Conservation (phyloP, 2,797 vertebrate genomes). For the Sciurus carolinensis region DNA sequence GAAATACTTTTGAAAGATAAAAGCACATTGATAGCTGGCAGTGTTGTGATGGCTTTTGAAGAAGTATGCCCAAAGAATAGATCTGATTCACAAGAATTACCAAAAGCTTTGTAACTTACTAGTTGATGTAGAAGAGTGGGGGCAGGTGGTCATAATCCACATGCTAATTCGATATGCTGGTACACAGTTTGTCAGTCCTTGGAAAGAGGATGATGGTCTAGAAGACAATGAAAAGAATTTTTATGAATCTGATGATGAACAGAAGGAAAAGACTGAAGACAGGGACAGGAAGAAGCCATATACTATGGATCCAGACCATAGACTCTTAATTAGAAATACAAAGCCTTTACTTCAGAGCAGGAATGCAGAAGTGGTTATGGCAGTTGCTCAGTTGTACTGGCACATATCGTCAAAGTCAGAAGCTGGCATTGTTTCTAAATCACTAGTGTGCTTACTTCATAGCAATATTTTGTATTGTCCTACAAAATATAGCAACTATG, state of each 20-base stretch:
- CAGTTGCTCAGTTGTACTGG: no score
- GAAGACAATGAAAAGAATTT: slow-evolving; percentile 94
- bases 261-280: slow-evolving; percentile 87
- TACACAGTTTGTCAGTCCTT: slow-evolving; percentile 97
- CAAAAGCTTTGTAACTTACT: slow-evolving; percentile 98
- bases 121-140: slow-evolving; percentile 99
- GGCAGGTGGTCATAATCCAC: slow-evolving; percentile 98
- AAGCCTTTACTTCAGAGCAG: no score
- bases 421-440: no score
- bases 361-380: no score
- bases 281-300: slow-evolving; percentile 87
- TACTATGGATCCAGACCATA: slow-evolving; percentile 97
- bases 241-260: slow-evolving; percentile 96
- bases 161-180: slow-evolving; percentile 98
- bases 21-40: slow-evolving; percentile 98
- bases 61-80: slow-evolving; percentile 99
- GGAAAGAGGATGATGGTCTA: slow-evolving; percentile 92
- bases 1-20: slow-evolving; percentile 98
- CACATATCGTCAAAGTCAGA: no score
- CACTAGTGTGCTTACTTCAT: no score
- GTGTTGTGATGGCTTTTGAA: slow-evolving; percentile 98
- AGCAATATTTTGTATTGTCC: no score
- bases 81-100: slow-evolving; percentile 99
- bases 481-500: no score
- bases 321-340: slow-evolving; percentile 74